These are phyloP conservation scores for Metridium senile DNA, from an alignment of 92 coral and sea anemone genomes.

Conservation along the genomic window DNA sequence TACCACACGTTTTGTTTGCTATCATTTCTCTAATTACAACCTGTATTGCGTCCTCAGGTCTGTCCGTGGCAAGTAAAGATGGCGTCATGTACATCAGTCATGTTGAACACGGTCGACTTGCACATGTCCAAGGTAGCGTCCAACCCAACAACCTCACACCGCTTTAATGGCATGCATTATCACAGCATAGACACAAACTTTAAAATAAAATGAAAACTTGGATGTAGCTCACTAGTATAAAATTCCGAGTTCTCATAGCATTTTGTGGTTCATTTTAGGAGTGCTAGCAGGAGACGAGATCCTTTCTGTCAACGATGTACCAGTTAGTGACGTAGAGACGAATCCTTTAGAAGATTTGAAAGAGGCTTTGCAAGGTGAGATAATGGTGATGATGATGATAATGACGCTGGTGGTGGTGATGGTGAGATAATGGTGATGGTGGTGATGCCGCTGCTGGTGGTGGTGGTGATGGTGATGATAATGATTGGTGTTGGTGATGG, in stretches of 20 bases:
- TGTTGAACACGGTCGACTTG: constrained; percentile 83
- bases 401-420: not conserved
- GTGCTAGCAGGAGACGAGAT: constrained; percentile 93
- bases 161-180: too few relatives aligned
- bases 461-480: constrained; percentile 2
- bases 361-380: constrained; percentile 82
- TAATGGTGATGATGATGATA: not conserved
- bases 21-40: too few relatives aligned
- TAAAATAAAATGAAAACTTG: too few relatives aligned
- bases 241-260: too few relatives aligned
- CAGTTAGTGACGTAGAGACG: constrained; percentile 74
- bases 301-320: constrained; percentile 80
- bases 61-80: constrained; percentile 66
- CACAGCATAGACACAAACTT: too few relatives aligned
- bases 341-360: constrained; percentile 76
- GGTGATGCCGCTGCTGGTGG: constrained; percentile 2
- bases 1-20: too few relatives aligned
- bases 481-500: not conserved
- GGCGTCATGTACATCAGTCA: constrained; percentile 73
- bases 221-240: too few relatives aligned
- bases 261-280: constrained; percentile 31
- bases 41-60: constrained; percentile 57
- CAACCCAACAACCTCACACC: too few relatives aligned
- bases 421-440: constrained; percentile 3
- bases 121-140: constrained; percentile 94